phyloP scores from a whole-genome alignment of 2,797 vertebrate species.

The Cynopterus sphinx region DNA sequence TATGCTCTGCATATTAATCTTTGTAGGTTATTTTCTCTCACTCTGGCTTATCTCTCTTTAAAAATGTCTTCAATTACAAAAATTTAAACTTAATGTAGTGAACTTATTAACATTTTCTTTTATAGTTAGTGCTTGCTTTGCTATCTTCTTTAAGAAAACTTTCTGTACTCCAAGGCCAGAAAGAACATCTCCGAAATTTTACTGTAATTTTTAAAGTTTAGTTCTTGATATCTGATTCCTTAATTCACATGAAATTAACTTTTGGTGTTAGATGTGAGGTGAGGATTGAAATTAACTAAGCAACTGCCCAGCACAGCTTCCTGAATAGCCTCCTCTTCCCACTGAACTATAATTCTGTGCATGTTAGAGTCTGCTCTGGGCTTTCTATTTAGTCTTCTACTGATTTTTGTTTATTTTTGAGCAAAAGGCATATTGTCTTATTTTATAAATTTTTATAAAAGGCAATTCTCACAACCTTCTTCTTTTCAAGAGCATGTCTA shows the following conservation, averaged over 20 bases:
- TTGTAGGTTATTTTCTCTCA: not conserved
- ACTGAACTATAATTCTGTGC: fast-evolving
- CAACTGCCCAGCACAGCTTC: not conserved
- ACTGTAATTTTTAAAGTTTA: not conserved
- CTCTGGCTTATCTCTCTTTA: not conserved
- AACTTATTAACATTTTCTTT: slow-evolving; percentile 19
- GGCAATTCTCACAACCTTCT: not conserved
- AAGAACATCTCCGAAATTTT: not conserved
- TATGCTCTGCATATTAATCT: not conserved
- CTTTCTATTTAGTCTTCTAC: not conserved
- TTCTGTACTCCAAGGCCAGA: not conserved
- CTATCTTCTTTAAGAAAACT: not conserved
- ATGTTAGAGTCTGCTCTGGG: not conserved
- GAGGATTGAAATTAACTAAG: not conserved
- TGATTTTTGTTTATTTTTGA: not conserved
- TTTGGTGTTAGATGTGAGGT: not conserved
- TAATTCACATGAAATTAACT: not conserved
- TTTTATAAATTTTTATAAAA: not conserved
- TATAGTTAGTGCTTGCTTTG: not conserved
- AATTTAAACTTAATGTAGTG: not conserved
- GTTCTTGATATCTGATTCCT: not conserved
- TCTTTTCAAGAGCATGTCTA: not conserved
- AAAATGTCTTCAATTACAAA: not conserved
- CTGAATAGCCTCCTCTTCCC: not conserved
- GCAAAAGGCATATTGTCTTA: not conserved